Base-by-base conservation (phyloP, 2,888 invertebrate genomes). In the Lamellibrachia columna region DNA sequence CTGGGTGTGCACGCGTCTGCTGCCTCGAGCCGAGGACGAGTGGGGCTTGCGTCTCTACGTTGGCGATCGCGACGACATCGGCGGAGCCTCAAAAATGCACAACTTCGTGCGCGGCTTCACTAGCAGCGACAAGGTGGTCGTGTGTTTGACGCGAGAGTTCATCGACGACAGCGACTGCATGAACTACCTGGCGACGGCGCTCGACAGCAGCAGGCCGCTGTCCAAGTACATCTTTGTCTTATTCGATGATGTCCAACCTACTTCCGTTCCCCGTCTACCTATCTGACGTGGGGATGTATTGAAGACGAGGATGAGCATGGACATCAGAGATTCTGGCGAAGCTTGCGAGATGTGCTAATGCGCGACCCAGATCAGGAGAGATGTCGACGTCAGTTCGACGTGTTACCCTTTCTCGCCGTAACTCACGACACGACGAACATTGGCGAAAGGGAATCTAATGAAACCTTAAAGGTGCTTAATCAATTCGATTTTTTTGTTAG, bases 111-210 rank as follows among this genome's bases (percentile, higher is more conserved):
- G 75, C 75, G 22, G 75, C 22, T 75, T 75, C 75, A 15, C 6
- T 6, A 75, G 22, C 75, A 75, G 75, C 75, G 22, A 75, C 75
- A 75, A 75, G 22, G 75, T 75, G 75, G 22, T 75, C 75, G 75
- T 75, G 75, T 75, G 75, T 75, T n/a, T 75, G 75, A 75, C 75
- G 75, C 75, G 75, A 75, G 75, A 75, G 75, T 75, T 75, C 75
- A 75, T 40, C 40, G 40, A 40, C 40, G 40, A 40, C 40, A 40
- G 40, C 40, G 40, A 40, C 40, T 40, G 40, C 1, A 40, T 40
- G 40, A 40, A 40, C 40, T 40, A 40, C 40, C 40, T 40, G 40
- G 40, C 40, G 40, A 40, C 40, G 40, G 40, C 40, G 40, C 40
- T 40, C 40, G 40, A 40, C 40, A 40, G 40, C 40, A 40, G 40